Evolutionary conservation across 2,797 vertebrate species (phyloP).

Genomic region (Falco naumanni): DNA sequence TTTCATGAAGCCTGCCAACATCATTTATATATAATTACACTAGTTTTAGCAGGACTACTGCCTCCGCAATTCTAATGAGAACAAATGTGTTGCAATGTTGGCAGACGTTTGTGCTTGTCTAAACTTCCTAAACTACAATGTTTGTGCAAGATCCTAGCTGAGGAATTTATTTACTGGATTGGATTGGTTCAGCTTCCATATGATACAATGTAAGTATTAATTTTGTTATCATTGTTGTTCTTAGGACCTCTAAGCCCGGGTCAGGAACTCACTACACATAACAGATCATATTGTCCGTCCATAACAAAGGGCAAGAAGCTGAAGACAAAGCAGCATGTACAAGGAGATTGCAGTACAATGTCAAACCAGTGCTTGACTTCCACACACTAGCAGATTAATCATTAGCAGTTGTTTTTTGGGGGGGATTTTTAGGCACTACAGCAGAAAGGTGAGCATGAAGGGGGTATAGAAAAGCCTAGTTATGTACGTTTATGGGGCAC

Average conservation of each 20-base stretch:
- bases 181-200: not conserved
- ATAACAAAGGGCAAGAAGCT: not conserved
- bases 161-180: not conserved
- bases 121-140: not conserved
- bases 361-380: not conserved
- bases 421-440: not conserved
- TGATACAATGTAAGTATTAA: not conserved
- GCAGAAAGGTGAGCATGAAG: not conserved
- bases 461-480: not conserved
- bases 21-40: conserved; percentile 17
- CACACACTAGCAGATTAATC: not conserved
- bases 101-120: not conserved
- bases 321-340: not conserved
- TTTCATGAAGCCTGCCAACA: conserved; percentile 25
- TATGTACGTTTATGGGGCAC: not conserved
- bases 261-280: not conserved
- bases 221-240: not conserved
- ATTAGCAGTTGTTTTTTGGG: not conserved
- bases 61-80: conserved; percentile 29
- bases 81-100: not conserved
- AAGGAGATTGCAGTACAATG: not conserved
- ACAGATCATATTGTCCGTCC: not conserved
- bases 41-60: conserved; percentile 37
- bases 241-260: not conserved
- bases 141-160: not conserved